phyloP scores from a whole-genome alignment of 2,797 vertebrate species.

The Rhyacichthys aspro region DNA sequence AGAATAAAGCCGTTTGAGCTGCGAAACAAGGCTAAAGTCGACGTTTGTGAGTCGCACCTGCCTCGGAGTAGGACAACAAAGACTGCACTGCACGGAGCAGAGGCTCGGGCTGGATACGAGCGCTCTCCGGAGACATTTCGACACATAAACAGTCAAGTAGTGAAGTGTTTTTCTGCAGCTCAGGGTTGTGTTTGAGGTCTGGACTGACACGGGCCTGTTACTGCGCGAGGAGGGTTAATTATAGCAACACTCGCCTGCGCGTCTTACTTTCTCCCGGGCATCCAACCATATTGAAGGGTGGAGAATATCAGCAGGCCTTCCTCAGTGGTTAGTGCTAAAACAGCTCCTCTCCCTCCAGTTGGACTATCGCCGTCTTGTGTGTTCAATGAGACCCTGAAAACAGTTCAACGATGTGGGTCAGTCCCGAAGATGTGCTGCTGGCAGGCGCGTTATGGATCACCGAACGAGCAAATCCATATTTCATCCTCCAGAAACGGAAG shows the following conservation, averaged over 20 bases:
- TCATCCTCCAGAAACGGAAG: constrained; percentile 95
- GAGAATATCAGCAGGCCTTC: constrained; percentile 12
- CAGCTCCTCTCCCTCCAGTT: constrained; percentile 19
- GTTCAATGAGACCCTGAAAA: constrained; percentile 67
- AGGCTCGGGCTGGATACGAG: neutral
- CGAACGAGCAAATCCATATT: constrained; percentile 95
- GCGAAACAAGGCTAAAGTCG: neutral
- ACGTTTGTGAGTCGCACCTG: constrained; percentile 58
- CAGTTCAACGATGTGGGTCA: constrained; percentile 88
- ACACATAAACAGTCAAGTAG: neutral
- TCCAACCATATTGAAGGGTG: constrained; percentile 6
- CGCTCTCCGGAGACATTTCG: neutral
- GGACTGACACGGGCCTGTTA: constrained; percentile 25
- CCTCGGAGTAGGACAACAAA: constrained; percentile 57
- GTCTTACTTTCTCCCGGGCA: constrained; percentile 10
- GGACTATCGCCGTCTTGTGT: constrained; percentile 15
- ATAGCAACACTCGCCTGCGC: constrained; percentile 37
- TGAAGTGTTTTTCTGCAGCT: constrained; percentile 10
- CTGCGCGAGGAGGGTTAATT: constrained; percentile 41
- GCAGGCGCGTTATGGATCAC: constrained; percentile 95
- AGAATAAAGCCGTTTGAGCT: neutral
- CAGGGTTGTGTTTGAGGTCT: constrained; percentile 4
- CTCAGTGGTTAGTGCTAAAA: constrained; percentile 2
- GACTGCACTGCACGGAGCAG: constrained; percentile 14
- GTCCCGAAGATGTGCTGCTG: constrained; percentile 95